Base-by-base conservation (phyloP, 2,888 invertebrate genomes). In the Proisotoma minuta region DNA sequence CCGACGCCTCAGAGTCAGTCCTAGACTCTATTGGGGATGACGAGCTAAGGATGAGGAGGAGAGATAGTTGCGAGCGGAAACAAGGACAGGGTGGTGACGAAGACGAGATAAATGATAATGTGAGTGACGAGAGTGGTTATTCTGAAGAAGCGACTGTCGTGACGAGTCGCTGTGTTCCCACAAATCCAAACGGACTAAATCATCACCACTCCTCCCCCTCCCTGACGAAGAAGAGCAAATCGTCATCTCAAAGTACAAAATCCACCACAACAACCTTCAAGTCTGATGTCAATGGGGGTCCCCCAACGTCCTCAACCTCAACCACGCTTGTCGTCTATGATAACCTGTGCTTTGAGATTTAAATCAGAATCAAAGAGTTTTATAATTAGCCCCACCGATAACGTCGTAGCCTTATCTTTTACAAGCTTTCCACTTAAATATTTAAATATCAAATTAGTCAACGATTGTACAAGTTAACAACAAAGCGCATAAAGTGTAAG, bases 71-170 rank as follows among this genome's bases (percentile, higher is more conserved):
- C 3, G 28, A 28, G n/a, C 28, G 52, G n/a, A n/a, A 28, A 3
- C 59, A 61, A 57, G 59, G 63, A 56, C 58, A 62, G 15, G 69
- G 65, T 18, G 69, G 66, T 40, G 63, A 65, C 39, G 62, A 69
- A 40, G 60, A 82, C 53, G 79, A 80, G 70, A 85, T 84, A 56
- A 77, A 79, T 62, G 87, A 87, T 74, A 87, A 87, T 70, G 86
- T 87, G 75, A 91, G 91, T 77, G 92, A 93, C 75, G 93, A 94
- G 77, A 91, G 91, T 60, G 93, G 93, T 2, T 93, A 91, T 78
- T 92, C 91, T 27, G 93, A 93, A 57, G 77, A 77, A 27, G 64
- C 69, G 22, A 29, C 59, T 8, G 52, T 52, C 52, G 28, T 18
- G n/a, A n/a, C n/a, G n/a, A n/a, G n/a, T n/a, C n/a, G n/a, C n/a